Evolutionary conservation across 2,797 vertebrate species (phyloP).

Genomic region (Phoeniculus purpureus): DNA sequence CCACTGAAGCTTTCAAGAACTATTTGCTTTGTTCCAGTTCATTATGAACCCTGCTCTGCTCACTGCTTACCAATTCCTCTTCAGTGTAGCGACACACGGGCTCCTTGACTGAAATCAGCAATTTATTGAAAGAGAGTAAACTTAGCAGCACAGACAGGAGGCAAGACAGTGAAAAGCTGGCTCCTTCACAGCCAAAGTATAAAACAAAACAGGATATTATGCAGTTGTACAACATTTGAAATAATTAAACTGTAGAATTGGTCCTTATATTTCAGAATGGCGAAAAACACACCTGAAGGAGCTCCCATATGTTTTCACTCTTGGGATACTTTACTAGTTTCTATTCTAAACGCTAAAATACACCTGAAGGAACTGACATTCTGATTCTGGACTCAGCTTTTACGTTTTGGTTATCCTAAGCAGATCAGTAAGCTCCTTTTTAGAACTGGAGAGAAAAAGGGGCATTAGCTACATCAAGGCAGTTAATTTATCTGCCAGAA

Average conservation of each 20-base stretch:
- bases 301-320: background rate
- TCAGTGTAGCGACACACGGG: background rate
- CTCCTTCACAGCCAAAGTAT: background rate
- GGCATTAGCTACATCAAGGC: background rate
- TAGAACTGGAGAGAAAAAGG: accelerated
- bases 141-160: background rate
- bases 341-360: background rate
- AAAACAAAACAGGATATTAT: background rate
- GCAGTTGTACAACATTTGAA: background rate
- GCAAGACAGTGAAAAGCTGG: background rate
- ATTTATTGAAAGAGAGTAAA: background rate
- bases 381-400: background rate
- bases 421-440: background rate
- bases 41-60: background rate
- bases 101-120: background rate
- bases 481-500: background rate
- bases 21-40: background rate
- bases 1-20: background rate
- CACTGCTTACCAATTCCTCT: background rate
- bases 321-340: background rate
- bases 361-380: background rate
- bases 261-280: background rate
- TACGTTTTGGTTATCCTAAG: background rate
- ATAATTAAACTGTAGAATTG: background rate
- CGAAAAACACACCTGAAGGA: background rate